Percentiles rank a stretch among this genome's conserved stretches.
These are phyloP conservation scores for Agrilus planipennis DNA, from an alignment of 1,140 invertebrate species.

Conservation along the genomic window DNA sequence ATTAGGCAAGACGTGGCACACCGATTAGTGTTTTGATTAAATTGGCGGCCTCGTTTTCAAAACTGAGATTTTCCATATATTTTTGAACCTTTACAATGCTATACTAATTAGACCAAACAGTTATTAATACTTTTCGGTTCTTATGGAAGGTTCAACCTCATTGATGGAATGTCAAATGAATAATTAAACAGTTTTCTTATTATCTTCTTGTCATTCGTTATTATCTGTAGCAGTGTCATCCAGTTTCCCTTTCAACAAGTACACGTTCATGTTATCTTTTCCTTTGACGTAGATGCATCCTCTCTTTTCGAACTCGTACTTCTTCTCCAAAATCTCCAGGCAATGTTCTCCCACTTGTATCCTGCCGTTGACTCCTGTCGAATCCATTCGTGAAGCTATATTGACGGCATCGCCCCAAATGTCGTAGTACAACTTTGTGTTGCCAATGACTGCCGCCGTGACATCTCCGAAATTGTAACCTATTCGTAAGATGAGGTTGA, in stretches of 20 bases:
- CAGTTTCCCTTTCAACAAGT: slow-evolving; percentile 51
- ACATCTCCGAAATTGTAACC: slow-evolving; percentile 80
- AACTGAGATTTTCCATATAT: no score
- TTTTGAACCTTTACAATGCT: no score
- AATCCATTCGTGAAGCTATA: slow-evolving; percentile 93
- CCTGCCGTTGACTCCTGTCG: slow-evolving; percentile 70
- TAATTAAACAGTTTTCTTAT: background rate
- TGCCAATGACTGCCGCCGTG: slow-evolving; percentile 92
- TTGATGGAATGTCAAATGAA: background rate
- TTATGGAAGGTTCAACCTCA: no score
- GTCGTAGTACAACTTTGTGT: slow-evolving; percentile 91
- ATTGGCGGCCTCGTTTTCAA: no score
- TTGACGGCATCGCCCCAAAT: slow-evolving; percentile 99
- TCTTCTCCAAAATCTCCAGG: slow-evolving; percentile 47
- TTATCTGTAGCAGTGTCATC: slow-evolving; percentile 7
- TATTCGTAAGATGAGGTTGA: slow-evolving; percentile 84
- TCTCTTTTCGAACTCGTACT: slow-evolving; percentile 67
- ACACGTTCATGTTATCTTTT: slow-evolving; percentile 89
- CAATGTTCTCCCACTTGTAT: slow-evolving; percentile 78
- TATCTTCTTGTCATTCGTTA: background rate
- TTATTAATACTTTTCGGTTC: no score
- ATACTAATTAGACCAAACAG: no score
- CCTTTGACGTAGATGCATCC: slow-evolving; percentile 90
- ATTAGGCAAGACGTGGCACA: no score
- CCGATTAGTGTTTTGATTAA: no score